Conservation (phyloP, 2,888 invertebrate species). For the Leucophenga maculata region DNA sequence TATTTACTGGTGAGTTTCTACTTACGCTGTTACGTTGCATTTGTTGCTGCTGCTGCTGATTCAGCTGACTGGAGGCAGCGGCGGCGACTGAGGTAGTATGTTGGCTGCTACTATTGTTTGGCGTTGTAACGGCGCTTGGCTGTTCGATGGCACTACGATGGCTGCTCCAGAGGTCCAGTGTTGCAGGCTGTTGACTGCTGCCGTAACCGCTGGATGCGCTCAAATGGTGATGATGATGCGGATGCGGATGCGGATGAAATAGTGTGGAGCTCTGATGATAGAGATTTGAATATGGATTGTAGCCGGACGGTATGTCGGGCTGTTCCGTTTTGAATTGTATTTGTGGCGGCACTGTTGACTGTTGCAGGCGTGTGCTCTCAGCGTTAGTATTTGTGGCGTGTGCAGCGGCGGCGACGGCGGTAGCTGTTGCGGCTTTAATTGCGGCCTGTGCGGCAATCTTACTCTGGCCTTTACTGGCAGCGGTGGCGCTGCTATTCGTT, state of each 20-base stretch:
- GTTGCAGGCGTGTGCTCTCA: slow-evolving; percentile 17
- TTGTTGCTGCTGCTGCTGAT: slow-evolving; percentile 42
- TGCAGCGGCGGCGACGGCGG: neutral
- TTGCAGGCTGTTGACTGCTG: slow-evolving; percentile 26
- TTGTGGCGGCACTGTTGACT: slow-evolving; percentile 23
- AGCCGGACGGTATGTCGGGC: slow-evolving; percentile 49
- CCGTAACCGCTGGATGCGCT: slow-evolving; percentile 12
- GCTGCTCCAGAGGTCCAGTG: slow-evolving; percentile 51
- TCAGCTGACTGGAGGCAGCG: slow-evolving; percentile 33
- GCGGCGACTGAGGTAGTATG: slow-evolving; percentile 52
- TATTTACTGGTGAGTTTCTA: slow-evolving; percentile 28
- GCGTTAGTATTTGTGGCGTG: neutral
- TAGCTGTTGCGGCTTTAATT: neutral
- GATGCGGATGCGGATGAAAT: slow-evolving; percentile 51
- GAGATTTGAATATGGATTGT: slow-evolving; percentile 58
- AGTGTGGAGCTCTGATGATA: slow-evolving; percentile 58
- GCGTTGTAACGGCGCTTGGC: slow-evolving; percentile 41
- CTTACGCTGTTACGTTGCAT: slow-evolving; percentile 27
- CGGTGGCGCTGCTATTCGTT: slow-evolving; percentile 22
- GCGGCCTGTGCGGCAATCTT: neutral
- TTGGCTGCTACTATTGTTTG: slow-evolving; percentile 31
- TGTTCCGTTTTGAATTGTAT: slow-evolving; percentile 64
- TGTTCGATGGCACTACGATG: slow-evolving; percentile 54
- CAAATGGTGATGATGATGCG: slow-evolving; percentile 29
- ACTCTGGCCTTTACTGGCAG: slow-evolving; percentile 6